A percentile compares a stretch with the other conserved stretches of the same genome.
These are phyloP conservation scores for Pandemis heparana DNA, from an alignment of 2,888 invertebrate species.

Conservation along the genomic window DNA sequence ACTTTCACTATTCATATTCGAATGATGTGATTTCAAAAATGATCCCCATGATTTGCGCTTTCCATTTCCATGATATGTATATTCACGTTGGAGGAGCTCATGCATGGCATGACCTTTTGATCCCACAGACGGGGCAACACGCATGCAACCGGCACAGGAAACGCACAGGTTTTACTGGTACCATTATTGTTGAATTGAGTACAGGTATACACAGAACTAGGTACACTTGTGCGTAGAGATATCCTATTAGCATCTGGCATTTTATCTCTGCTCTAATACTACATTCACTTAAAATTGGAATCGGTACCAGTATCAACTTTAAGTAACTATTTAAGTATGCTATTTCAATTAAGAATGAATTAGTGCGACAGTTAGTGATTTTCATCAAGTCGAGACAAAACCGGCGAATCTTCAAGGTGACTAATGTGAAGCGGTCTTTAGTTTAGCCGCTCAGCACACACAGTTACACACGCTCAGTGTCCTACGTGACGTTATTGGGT, in stretches of 20 bases:
- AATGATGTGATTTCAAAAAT: no score
- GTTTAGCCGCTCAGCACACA: constrained; percentile 22
- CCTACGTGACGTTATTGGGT: constrained; percentile 59
- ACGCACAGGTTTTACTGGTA: no score
- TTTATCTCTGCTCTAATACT: not conserved
- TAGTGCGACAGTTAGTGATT: constrained; percentile 21
- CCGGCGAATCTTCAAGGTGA: constrained; percentile 18
- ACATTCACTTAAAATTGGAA: not conserved
- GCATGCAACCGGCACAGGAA: no score
- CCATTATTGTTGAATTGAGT: no score
- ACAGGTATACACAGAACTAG: no score
- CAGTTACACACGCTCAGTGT: constrained; percentile 52
- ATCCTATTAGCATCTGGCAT: not conserved
- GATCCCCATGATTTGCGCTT: no score
- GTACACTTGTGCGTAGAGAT: no score
- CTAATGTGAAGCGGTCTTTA: constrained; percentile 47
- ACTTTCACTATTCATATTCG: no score
- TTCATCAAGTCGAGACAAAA: constrained; percentile 16
- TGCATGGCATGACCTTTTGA: no score
- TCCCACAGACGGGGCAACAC: no score
- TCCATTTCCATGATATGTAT: no score
- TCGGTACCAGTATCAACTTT: not conserved
- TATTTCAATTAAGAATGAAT: constrained; percentile 6
- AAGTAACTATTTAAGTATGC: not conserved
- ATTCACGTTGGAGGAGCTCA: no score